These are phyloP conservation scores for Trichopria drosophilae DNA, from an alignment of 2,888 invertebrate species.

Conservation along the genomic window DNA sequence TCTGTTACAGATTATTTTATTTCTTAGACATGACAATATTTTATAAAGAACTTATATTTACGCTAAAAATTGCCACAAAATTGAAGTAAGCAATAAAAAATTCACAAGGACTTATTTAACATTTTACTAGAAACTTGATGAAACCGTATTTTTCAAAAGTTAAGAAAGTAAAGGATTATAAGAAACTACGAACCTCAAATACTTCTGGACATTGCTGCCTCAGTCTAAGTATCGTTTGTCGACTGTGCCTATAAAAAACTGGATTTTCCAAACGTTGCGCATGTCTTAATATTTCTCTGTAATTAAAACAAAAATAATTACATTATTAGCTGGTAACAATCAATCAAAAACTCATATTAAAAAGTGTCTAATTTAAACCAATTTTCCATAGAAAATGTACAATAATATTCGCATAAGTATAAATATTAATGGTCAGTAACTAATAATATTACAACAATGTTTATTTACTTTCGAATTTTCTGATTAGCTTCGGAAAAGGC, in stretches of 20 bases:
- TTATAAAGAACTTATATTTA: too few relatives aligned
- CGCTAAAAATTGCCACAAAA: too few relatives aligned
- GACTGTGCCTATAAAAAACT: slow-evolving; percentile 77
- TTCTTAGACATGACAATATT: too few relatives aligned
- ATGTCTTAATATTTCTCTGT: slow-evolving; percentile 66
- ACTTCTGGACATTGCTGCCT: slow-evolving; percentile 74
- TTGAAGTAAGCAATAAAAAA: too few relatives aligned
- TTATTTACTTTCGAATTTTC: slow-evolving; percentile 46
- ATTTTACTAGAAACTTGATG: background rate
- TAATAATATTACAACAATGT: background rate
- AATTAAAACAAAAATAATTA: slow-evolving; percentile 21
- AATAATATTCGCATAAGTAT: background rate
- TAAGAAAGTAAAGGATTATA: slow-evolving; percentile 2
- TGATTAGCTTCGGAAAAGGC: slow-evolving; percentile 39
- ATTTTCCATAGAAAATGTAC: background rate
- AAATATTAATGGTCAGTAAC: background rate
- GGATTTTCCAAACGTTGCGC: slow-evolving; percentile 78
- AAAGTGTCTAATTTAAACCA: too few relatives aligned
- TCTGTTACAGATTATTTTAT: too few relatives aligned
- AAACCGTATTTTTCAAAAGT: background rate
- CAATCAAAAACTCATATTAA: too few relatives aligned
- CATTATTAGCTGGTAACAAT: slow-evolving; percentile 3
- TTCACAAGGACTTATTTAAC: background rate
- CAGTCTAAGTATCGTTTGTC: slow-evolving; percentile 75
- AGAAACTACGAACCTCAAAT: slow-evolving; percentile 62